These are phyloP conservation scores for Drosophila acutilabella DNA, from an alignment of 2,888 invertebrate genomes.

Conservation along the genomic window DNA sequence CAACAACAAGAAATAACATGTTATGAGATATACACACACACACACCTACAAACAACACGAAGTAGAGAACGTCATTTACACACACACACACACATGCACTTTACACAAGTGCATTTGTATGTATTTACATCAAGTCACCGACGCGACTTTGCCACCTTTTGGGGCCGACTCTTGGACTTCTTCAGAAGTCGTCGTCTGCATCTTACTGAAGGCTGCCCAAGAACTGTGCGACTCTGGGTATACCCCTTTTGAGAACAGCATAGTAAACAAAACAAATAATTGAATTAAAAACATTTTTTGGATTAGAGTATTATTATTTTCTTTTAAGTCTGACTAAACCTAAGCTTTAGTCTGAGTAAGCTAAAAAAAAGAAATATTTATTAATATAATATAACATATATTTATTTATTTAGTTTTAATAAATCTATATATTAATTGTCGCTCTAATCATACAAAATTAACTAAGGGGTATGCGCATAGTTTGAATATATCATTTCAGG, in stretches of 20 bases:
- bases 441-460: too few relatives aligned
- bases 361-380: too few relatives aligned
- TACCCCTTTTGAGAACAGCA: slow-evolving; percentile 12
- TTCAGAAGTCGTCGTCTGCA: slow-evolving; percentile 35
- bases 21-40: slow-evolving; percentile 37
- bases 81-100: not conserved
- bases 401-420: too few relatives aligned
- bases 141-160: slow-evolving; percentile 57
- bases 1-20: slow-evolving; percentile 60
- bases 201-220: slow-evolving; percentile 1
- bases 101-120: slow-evolving; percentile 27
- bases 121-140: slow-evolving; percentile 34
- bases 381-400: too few relatives aligned
- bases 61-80: not conserved
- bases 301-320: too few relatives aligned
- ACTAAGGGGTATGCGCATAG: too few relatives aligned
- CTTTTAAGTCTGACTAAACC: too few relatives aligned
- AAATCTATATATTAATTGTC: too few relatives aligned
- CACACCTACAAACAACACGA: not conserved
- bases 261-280: too few relatives aligned
- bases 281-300: too few relatives aligned
- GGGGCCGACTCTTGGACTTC: slow-evolving; percentile 50
- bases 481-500: not conserved
- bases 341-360: too few relatives aligned
- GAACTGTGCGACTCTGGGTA: not conserved